Base-by-base conservation (phyloP, 2,797 vertebrate genomes). In the Melanotaenia parkinsoni region DNA sequence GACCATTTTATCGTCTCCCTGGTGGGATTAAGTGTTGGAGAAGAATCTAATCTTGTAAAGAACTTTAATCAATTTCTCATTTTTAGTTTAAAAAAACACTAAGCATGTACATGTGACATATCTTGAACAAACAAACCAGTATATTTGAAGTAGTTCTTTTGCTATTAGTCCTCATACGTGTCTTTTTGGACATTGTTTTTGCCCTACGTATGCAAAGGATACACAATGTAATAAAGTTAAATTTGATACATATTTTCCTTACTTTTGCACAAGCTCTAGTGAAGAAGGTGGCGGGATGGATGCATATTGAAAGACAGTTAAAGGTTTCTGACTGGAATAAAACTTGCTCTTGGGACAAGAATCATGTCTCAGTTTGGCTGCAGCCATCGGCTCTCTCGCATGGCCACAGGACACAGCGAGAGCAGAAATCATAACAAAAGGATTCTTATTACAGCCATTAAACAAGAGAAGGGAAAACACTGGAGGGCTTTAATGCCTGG, bases 371-470 rank as follows among this genome's bases (percentile, higher is more conserved):
- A 24, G 58, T 72, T 71, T 18, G 58, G 72, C 77, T 10, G 8
- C 81, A 72, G 70, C 68, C 60, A 2, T 59, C 2, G 56, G 28
- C 75, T 47, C 79, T 67, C 76, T 81, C 78, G 74, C 38, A 7
- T 50, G 45, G 75, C 28, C 78, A 83, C 53, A 72, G 72, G 77
- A 83, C 74, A 30, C 76, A 47, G 84, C n/a, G 22, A 76, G 87
- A 76, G 85, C 76, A 72, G 85, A 83, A 91, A 89, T 90, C 88
- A 86, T 84, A 91, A 93, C 88, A 92, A 89, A 87, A 80, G 75
- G 84, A 90, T 75, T 93, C 90, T 88, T 92, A 89, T 93, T 91
- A 88, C 90, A 89, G 87, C 82, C 84, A 85, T 94, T 92, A 91
- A 92, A 90, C 79, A 82, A 86, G 87, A 84, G 89, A 79, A 82